Base-by-base conservation (phyloP, 2,113 vertebrate species). In the Aegithalos caudatus region DNA sequence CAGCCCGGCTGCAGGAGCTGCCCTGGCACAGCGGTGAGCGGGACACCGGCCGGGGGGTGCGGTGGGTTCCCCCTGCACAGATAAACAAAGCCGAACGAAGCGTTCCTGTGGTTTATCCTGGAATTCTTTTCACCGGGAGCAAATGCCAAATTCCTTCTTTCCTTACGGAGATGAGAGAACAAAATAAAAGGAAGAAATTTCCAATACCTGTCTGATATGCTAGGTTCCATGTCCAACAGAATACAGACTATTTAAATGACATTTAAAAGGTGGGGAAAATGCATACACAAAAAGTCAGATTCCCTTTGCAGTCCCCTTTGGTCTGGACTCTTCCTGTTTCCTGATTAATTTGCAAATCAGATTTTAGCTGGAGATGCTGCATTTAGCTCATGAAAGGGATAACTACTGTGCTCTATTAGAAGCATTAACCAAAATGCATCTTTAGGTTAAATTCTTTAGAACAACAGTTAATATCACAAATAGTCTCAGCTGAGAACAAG, bases 1-100 rank as follows among this genome's bases (percentile, higher is more conserved):
- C 53, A 48, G 24, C 1, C 25, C 4, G 20, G 37, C 29, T 25
- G 44, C 48, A 33, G 35, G 17, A 42, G 3, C 24, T 29, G 6
- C 6, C 29, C 37, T 2, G 35, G 57, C 33, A 6, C 12, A 37
- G 58, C 48, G 2, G 17, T 0, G 18, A 2, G 31, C 22, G 25
- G 14, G 33, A 38, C 12, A 21, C 8, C 2, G 14, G 21, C 31
- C 3, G 8, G 47, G 28, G 16, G 6, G 10, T 1, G n/a, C n/a
- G n/a, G n/a, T n/a, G n/a, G n/a, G n/a, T n/a, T n/a, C 38, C 40
- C 4, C 74, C 28, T 13, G 37, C 23, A 73, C 12, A 53, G 28
- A 62, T 8, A 44, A 70, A 47, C 14, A 10, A 53, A 56, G 40
- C 7, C 24, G 9, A 65, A 51, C 8, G 6, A 58, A 54, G 12